Percentiles rank a stretch among this genome's conserved stretches.
Evolutionary conservation across 2,113 vertebrate genomes (phyloP).

Genomic region (Pontoporia blainvillei): DNA sequence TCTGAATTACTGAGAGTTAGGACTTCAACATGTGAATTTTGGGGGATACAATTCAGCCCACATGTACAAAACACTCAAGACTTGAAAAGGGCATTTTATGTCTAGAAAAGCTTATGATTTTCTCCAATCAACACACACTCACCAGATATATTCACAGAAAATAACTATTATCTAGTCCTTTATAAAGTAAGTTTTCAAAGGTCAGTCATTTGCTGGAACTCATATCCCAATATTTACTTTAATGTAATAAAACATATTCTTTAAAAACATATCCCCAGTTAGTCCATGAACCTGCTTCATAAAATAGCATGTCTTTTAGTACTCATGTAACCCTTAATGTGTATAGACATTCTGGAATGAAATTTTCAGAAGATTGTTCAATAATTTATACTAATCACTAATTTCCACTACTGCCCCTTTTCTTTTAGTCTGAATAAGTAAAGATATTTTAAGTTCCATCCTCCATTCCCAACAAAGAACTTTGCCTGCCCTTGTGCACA

Average conservation of each 20-base stretch:
- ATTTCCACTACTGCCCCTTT: background rate
- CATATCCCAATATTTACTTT: background rate
- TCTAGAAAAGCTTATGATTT: background rate
- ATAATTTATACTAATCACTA: constrained; percentile 60
- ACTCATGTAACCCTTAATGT: background rate
- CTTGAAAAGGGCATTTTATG: background rate
- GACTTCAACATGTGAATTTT: background rate
- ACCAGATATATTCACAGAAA: background rate
- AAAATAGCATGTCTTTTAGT: background rate
- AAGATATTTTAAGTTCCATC: constrained; percentile 33
- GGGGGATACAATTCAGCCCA: background rate
- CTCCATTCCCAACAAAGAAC: background rate
- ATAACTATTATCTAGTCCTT: background rate
- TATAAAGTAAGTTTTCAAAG: background rate
- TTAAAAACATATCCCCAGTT: background rate
- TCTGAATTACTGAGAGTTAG: background rate
- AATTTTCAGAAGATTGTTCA: constrained; percentile 55
- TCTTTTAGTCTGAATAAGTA: constrained; percentile 38
- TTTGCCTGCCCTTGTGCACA: constrained; percentile 40
- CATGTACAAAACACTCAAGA: background rate
- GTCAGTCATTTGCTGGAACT: background rate
- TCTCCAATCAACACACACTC: background rate
- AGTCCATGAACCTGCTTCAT: background rate
- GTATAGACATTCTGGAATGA: constrained; percentile 36
- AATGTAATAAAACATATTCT: constrained; percentile 10